A percentile compares a stretch with the other conserved stretches of the same genome.
Conservation (phyloP, 2,113 vertebrate genomes). For the Prochilodus magdalenae region DNA sequence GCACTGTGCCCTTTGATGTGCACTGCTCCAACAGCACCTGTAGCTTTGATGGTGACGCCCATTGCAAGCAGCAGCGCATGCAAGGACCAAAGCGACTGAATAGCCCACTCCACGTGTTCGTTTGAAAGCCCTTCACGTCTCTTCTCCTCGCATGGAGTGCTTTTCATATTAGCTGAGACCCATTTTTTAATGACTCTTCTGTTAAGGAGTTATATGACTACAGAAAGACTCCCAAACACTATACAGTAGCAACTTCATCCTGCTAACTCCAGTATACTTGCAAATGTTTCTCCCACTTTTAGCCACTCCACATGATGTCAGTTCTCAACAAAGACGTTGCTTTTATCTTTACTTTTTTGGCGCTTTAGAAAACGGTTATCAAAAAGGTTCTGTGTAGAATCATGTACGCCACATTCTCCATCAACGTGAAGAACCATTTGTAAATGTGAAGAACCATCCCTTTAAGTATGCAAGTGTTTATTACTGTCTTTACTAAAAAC, state of each 20-base stretch:
- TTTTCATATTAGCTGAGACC: background rate
- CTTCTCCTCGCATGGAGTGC: background rate
- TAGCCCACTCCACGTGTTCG: background rate
- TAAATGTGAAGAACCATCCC: no score
- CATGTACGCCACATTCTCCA: no score
- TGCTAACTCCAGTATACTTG: background rate
- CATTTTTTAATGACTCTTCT: background rate
- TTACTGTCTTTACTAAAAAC: no score
- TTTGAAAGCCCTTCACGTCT: background rate
- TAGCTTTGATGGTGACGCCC: conserved; percentile 87
- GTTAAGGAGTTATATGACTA: background rate
- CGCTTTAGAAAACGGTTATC: no score
- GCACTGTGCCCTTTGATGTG: conserved; percentile 87
- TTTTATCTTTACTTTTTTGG: no score
- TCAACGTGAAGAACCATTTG: no score
- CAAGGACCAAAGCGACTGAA: conserved; percentile 7
- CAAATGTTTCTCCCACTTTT: background rate
- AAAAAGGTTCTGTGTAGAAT: no score
- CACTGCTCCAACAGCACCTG: conserved; percentile 80
- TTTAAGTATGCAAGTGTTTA: no score
- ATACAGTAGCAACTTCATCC: background rate
- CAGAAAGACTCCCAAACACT: background rate
- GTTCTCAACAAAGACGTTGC: background rate
- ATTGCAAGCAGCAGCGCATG: conserved; percentile 6
- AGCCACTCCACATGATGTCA: background rate